These are phyloP conservation scores for Psilanteris sp. DNA, from an alignment of 1,140 invertebrate species.

Conservation along the genomic window DNA sequence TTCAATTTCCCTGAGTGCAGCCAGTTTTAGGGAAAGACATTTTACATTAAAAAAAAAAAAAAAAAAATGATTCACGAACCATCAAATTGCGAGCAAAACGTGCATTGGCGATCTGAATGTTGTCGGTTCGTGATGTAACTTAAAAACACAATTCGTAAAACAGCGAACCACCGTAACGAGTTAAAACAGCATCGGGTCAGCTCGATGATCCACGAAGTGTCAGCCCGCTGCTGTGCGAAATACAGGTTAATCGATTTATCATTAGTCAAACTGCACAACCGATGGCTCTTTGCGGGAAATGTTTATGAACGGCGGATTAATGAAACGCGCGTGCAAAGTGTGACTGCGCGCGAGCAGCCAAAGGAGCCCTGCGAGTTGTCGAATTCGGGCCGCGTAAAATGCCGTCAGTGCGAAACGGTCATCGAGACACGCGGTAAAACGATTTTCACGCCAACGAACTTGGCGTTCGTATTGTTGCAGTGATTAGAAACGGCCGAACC, in stretches of 20 bases:
- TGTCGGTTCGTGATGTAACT: constrained; percentile 43
- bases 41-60: no score
- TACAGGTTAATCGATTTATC: constrained; percentile 46
- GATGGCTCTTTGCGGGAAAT: constrained; percentile 32
- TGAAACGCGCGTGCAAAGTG: neutral
- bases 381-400: no score
- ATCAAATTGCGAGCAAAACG: no score
- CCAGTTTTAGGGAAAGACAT: no score
- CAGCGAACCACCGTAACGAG: constrained; percentile 65
- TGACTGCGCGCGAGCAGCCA: no score
- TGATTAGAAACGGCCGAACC: no score
- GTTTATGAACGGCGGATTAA: constrained; percentile 20
- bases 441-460: no score
- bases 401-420: no score
- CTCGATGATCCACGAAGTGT: constrained; percentile 59
- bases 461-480: no score
- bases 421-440: no score
- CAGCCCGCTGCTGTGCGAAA: constrained; percentile 31
- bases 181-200: constrained; percentile 69
- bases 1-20: no score
- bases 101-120: constrained; percentile 25
- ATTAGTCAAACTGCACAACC: constrained; percentile 35
- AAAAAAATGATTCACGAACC: no score
- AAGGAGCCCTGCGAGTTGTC: neutral
- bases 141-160: constrained; percentile 63